These are phyloP conservation scores for Vulpes ferrilata DNA, from an alignment of 2,113 vertebrate genomes.

Conservation along the genomic window DNA sequence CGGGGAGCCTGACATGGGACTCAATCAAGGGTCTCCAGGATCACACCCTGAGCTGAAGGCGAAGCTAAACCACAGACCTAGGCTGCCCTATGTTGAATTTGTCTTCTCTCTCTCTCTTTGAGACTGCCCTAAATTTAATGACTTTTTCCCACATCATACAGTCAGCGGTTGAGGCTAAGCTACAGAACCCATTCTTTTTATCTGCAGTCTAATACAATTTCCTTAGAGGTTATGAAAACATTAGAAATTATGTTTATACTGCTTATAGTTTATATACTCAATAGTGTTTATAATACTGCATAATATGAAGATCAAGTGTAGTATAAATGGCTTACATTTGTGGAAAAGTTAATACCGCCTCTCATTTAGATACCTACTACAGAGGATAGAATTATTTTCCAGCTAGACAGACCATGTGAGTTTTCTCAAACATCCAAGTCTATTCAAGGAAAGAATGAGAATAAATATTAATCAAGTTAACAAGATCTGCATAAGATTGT, in stretches of 20 bases:
- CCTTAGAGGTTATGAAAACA: neutral
- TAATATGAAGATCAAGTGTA: neutral
- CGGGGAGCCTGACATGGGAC: too few species aligned
- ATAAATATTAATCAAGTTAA: neutral
- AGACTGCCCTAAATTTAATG: neutral
- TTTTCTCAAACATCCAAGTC: neutral
- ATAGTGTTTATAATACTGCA: neutral
- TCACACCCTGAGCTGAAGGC: too few species aligned
- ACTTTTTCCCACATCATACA: neutral
- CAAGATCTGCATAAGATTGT: neutral
- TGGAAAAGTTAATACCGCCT: neutral
- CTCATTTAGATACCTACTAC: neutral
- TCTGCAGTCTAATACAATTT: neutral
- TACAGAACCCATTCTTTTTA: neutral
- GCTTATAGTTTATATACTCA: neutral
- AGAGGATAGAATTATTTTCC: neutral
- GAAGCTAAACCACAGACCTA: too few species aligned
- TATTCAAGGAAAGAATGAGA: conserved; percentile 10
- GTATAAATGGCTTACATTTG: neutral
- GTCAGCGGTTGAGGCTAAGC: neutral
- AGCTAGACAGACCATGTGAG: rapidly evolving
- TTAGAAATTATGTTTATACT: neutral
- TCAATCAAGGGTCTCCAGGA: too few species aligned
- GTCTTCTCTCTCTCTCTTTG: too few species aligned
- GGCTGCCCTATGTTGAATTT: too few species aligned